Evolutionary conservation across 2,113 vertebrate genomes (phyloP), one percentile per base, ranked within the genome.

Genomic region (Callithrix jacchus): DNA sequence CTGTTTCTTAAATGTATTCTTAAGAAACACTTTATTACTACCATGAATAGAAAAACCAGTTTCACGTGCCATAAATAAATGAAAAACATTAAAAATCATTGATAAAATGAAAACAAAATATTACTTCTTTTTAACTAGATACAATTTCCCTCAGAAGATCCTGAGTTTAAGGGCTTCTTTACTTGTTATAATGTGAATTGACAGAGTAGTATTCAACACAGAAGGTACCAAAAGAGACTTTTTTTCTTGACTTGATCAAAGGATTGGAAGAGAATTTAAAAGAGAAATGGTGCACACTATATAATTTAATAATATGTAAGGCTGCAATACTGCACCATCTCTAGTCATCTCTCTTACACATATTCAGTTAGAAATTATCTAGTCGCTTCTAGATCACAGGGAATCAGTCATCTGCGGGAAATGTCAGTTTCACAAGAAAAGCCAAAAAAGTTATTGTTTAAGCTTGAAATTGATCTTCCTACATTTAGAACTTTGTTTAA

Each of bases 1-100:
- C n/a, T n/a, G n/a, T n/a, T n/a, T n/a, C n/a, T 82, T 86, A 93
- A 54, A 64, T n/a, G 8, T 12, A 91, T 82, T 79, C 90, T 86
- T 42, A 89, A 79, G 45, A 74, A 86, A 42, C 2, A 87, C 87
- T 83, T 89, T 70, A 45, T 66, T 86, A 37, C 10, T 73, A 40
- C 25, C 13, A 30, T 58, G 32, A 93, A 42, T 61, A 86, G n/a
- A 61, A 79, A 93, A 77, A 14, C 0, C 4, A 35, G 18, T 18
- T 49, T 58, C 5, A 40, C 49, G 6, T 92, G 13, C 10, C 35
- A 77, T 49, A 91, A 95, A 54, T 89, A n/a, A 79, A 96, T 40
- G 35, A 23, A 76, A 95, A 92, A 42, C 83, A 6, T 80, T 89
- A 56, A 87, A 94, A 94, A 87, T 79, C 86, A 81, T 81, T 49